Evolutionary conservation across 2,113 vertebrate species (phyloP), one percentile per base, ranked within the genome.

Genomic region (Poicephalus meyeri): DNA sequence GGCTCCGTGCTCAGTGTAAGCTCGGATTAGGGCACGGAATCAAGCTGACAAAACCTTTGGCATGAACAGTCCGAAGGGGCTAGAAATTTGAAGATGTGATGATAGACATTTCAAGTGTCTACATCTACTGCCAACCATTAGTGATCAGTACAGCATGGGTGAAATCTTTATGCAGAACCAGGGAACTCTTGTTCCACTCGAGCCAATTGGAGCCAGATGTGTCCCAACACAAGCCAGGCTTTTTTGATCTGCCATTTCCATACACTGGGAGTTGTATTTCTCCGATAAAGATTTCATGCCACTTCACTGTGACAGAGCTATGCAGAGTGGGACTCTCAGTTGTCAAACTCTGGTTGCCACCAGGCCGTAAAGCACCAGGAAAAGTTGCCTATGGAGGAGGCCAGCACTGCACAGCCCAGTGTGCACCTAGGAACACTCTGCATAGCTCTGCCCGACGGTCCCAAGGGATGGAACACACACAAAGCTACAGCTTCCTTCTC

Each of bases 51-150:
- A 93, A 94, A 95, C 70, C 95, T 93, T 71, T 96, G 80, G 92
- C 66, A 80, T 9, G 66, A 97, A 96, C 92, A 95, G 94, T 97
- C 52, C 47, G 85, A 84, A 90, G 96, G 95, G 93, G 94, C 97
- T 97, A 97, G 82, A 89, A 97, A 98, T 97, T 97, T 97, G 42
- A 91, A 96, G 97, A 95, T 95, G 98, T 98, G 98, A 98, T 98
- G 98, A 98, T 98, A 97, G 97, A 95, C 89, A 91, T 98, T 98
- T 98, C 98, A 96, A 95, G 98, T 98, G 98, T 91, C 98, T 97
- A 96, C 53, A 66, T 97, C 98, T 98, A 98, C 96, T 96, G 96
- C 35, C 96, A 95, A 95, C 97, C 80, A 63, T 93, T 94, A 97
- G 97, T 92, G 83, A 90, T 26, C 68, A 93, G 92, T 29, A 77